These are phyloP conservation scores for Fragum whitleyi DNA, from an alignment of 2,888 invertebrate species.

Conservation along the genomic window DNA sequence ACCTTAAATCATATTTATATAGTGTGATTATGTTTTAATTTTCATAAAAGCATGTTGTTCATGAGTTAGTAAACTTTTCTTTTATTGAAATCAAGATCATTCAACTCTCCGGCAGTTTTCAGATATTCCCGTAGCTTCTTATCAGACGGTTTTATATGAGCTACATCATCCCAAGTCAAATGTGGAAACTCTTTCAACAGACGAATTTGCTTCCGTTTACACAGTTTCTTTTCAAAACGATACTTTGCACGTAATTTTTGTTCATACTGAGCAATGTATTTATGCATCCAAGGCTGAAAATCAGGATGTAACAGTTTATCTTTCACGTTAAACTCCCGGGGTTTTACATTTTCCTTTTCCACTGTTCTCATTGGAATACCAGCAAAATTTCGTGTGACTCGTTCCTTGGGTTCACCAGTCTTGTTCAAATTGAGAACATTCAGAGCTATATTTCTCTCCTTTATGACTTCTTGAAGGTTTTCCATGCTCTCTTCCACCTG, in stretches of 20 bases:
- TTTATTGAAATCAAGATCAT: conserved; percentile 12
- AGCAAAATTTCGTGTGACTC: conserved; percentile 70
- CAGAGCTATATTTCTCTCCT: conserved; percentile 96
- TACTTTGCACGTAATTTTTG: conserved; percentile 67
- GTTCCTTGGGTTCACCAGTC: conserved; percentile 64
- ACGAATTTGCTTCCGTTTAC: conserved; percentile 18
- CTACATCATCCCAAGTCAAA: conserved; percentile 48
- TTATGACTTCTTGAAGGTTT: conserved; percentile 94
- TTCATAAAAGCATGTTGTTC: no score
- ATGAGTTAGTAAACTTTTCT: neutral
- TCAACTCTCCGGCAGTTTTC: conserved; percentile 3
- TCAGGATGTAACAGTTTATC: conserved; percentile 59
- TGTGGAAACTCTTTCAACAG: conserved; percentile 55
- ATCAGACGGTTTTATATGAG: conserved; percentile 26
- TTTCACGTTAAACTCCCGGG: conserved; percentile 65
- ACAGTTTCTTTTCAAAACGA: conserved; percentile 14
- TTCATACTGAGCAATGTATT: conserved; percentile 69
- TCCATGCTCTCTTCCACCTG: conserved; percentile 96
- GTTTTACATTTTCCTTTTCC: conserved; percentile 70
- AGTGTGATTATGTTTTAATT: no score
- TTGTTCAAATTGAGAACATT: conserved; percentile 90
- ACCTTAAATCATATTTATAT: no score
- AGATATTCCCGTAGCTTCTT: conserved; percentile 23
- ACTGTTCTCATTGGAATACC: conserved; percentile 68
- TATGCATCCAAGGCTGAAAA: conserved; percentile 61